Conservation (phyloP, 2,113 vertebrate species). For the Coptodon rendalli region DNA sequence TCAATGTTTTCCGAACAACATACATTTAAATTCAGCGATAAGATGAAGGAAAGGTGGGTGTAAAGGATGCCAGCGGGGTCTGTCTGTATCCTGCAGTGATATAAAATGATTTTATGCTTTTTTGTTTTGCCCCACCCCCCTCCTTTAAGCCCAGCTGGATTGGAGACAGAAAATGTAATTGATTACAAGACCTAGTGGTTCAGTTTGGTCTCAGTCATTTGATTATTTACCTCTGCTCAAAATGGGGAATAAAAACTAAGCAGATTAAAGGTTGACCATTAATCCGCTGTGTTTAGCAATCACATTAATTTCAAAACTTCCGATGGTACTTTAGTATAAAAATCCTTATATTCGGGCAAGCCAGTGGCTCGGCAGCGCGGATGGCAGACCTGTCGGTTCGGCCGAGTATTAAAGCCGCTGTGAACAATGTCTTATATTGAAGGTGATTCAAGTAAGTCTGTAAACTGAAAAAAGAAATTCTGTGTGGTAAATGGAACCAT, state of each 20-base stretch:
- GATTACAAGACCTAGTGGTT: conserved; percentile 24
- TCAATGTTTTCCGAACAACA: conserved; percentile 29
- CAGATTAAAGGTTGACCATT: conserved; percentile 31
- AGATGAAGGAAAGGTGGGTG: neutral
- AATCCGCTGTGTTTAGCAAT: conserved; percentile 24
- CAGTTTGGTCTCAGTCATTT: neutral
- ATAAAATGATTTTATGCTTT: neutral
- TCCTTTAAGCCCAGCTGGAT: neutral
- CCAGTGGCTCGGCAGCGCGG: neutral
- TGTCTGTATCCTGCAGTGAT: neutral
- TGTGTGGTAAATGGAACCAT: neutral
- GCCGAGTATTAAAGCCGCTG: neutral
- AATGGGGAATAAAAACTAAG: conserved; percentile 21
- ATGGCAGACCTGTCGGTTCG: neutral
- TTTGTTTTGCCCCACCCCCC: neutral
- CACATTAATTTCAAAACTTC: conserved; percentile 9
- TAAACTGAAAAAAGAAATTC: neutral
- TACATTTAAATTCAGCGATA: conserved; percentile 32
- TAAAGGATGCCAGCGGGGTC: neutral
- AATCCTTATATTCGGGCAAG: neutral
- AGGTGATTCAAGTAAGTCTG: neutral
- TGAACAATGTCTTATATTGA: neutral
- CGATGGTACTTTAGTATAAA: neutral
- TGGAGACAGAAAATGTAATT: conserved; percentile 35
- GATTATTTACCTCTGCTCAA: conserved; percentile 16